These are phyloP conservation scores for Phylloscopus trochilus DNA, from an alignment of 2,113 vertebrate genomes.

Conservation along the genomic window DNA sequence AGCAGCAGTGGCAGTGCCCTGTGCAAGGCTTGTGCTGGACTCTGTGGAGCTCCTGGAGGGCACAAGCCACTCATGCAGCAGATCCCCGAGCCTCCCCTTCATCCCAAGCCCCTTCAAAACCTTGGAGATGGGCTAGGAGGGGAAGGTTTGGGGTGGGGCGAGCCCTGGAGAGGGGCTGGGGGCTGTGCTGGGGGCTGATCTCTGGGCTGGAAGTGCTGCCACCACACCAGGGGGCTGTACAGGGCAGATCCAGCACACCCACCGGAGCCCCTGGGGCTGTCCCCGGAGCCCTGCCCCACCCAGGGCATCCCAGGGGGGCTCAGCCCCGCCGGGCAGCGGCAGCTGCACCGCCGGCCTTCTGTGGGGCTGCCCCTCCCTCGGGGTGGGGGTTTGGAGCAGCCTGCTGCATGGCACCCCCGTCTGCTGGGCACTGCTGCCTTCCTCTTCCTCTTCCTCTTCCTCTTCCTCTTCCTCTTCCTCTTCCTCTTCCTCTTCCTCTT, in stretches of 20 bases:
- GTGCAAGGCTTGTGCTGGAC: accelerated
- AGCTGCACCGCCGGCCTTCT: accelerated
- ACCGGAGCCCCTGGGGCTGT: accelerated
- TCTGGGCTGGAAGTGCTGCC: neutral
- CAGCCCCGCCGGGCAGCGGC: accelerated
- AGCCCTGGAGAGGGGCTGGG: neutral
- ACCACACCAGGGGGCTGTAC: neutral
- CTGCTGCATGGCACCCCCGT: accelerated
- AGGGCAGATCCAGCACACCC: neutral
- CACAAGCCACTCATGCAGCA: accelerated
- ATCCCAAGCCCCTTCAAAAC: neutral
- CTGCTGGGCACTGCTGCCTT: neutral
- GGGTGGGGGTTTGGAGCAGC: neutral
- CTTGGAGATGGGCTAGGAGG: neutral
- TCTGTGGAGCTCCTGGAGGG: neutral
- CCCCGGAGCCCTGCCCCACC: accelerated
- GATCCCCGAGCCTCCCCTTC: neutral
- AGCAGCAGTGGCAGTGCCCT: accelerated
- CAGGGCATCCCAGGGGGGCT: accelerated
- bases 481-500: too few species aligned
- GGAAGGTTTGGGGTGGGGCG: neutral
- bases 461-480: too few species aligned
- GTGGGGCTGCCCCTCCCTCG: neutral
- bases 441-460: neutral
- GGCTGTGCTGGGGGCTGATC: neutral